Evolutionary conservation across 1,140 invertebrate species (phyloP).

Genomic region (Aphidius gifuensis): DNA sequence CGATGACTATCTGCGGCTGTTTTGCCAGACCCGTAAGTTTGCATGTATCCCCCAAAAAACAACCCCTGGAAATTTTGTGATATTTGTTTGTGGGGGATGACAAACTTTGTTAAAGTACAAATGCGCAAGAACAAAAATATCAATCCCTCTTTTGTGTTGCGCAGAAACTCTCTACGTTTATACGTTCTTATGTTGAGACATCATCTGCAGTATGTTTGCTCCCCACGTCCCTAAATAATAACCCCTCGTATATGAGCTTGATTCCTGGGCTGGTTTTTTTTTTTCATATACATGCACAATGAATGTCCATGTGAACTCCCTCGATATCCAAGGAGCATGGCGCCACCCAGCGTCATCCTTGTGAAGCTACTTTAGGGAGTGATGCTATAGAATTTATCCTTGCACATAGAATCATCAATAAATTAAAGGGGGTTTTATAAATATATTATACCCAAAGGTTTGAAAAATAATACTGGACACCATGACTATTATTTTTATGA

Average conservation of each 20-base stretch:
- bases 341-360: constrained; percentile 40
- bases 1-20: constrained; percentile 40
- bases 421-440: constrained; percentile 17
- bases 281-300: not conserved
- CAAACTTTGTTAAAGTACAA: constrained; percentile 35
- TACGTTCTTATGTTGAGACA: constrained; percentile 3
- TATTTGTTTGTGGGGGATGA: constrained; percentile 20
- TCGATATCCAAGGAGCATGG: constrained; percentile 32
- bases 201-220: constrained; percentile 3
- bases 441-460: constrained; percentile 25
- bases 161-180: constrained; percentile 8
- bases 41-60: constrained; percentile 27
- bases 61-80: not conserved
- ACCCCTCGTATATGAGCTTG: constrained; percentile 2
- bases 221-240: not conserved
- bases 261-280: constrained; percentile 7
- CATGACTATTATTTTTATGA: not conserved
- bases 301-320: not conserved
- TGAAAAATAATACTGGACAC: constrained; percentile 13
- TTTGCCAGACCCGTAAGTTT: constrained; percentile 32
- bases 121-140: constrained; percentile 45
- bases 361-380: constrained; percentile 31
- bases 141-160: constrained; percentile 32
- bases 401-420: not conserved
- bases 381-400: constrained; percentile 15